Evolutionary conservation across 2,113 vertebrate genomes (phyloP).

Genomic region (Lutjanus erythropterus): DNA sequence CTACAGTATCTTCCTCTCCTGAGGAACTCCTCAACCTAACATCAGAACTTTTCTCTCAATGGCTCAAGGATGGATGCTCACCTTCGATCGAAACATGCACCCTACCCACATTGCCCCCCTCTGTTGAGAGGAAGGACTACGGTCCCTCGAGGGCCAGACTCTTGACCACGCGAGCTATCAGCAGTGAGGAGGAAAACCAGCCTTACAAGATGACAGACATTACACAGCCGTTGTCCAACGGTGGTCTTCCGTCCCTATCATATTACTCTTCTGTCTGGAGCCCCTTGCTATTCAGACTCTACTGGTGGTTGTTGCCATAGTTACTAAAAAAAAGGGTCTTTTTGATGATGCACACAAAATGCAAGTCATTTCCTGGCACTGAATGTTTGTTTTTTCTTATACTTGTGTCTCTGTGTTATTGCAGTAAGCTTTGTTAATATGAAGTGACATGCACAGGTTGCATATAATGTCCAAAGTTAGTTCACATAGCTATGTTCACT

Average conservation of each 20-base stretch:
- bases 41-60: constrained; percentile 73
- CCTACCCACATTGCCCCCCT: constrained; percentile 70
- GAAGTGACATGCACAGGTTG: constrained; percentile 70
- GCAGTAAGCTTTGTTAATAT: constrained; percentile 68
- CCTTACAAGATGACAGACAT: constrained; percentile 43
- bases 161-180: constrained; percentile 61
- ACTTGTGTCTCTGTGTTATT: constrained; percentile 49
- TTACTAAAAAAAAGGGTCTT: constrained; percentile 38
- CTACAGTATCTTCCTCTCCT: constrained; percentile 74
- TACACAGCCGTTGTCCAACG: constrained; percentile 18
- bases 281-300: constrained; percentile 72
- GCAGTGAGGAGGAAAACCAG: constrained; percentile 38
- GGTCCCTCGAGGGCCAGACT: constrained; percentile 62
- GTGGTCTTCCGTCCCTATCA: constrained; percentile 4
- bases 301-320: constrained; percentile 68
- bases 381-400: constrained; percentile 70
- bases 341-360: constrained; percentile 74
- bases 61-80: constrained; percentile 73
- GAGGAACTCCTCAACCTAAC: constrained; percentile 82
- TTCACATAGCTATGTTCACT: constrained; percentile 35
- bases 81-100: constrained; percentile 58
- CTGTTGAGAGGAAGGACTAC: constrained; percentile 62
- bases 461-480: constrained; percentile 64
- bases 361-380: constrained; percentile 76
- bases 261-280: constrained; percentile 60